Base-by-base conservation (phyloP, 2,113 vertebrate genomes). In the Ornithorhynchus anatinus region DNA sequence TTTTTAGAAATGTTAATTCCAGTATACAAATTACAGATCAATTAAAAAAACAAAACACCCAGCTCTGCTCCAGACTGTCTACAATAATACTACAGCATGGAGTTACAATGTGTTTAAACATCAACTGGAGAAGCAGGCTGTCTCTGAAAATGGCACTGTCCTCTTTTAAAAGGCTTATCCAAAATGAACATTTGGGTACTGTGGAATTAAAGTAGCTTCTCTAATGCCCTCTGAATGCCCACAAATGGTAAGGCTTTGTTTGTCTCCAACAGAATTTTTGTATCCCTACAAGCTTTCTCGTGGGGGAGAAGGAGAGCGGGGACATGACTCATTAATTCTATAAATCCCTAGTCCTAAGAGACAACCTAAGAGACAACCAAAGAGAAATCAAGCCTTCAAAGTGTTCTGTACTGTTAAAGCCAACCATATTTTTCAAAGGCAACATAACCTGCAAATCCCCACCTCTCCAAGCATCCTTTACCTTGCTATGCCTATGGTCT, bases 241-340 rank as follows among this genome's bases (percentile, higher is more conserved):
- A 22, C 47, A 69, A 0, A 2, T 9, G 17, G 12, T 36, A 23
- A 53, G 16, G 51, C 10, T 22, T 20, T 50, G 29, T 54, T 29
- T 35, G n/a, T 6, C 10, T 3, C 1, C 6, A 62, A 64, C n/a
- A 50, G 54, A 40, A 17, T 23, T 29, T 66, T 15, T 20, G 47
- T 69, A 54, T 52, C 40, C 47, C 40, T 54, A 8, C 17, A 42
- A 53, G 66, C 15, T 37, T 53, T 63, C 64, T 3, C 35, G 16
- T 36, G 33, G 17, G 16, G 12, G 45, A 3, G 64, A 59, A 42
- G n/a, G 16, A 10, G 45, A 3, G 64, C 58, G 38, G n/a, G 61
- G 40, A 72, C 17, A 56, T 22, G 43, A 60, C 42, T 58, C 60
- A 35, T 45, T 63, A 66, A 80, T 66, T 40, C 35, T 57, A 58